phyloP scores from a whole-genome alignment of 1,140 invertebrate species.

The Solen grandis region DNA sequence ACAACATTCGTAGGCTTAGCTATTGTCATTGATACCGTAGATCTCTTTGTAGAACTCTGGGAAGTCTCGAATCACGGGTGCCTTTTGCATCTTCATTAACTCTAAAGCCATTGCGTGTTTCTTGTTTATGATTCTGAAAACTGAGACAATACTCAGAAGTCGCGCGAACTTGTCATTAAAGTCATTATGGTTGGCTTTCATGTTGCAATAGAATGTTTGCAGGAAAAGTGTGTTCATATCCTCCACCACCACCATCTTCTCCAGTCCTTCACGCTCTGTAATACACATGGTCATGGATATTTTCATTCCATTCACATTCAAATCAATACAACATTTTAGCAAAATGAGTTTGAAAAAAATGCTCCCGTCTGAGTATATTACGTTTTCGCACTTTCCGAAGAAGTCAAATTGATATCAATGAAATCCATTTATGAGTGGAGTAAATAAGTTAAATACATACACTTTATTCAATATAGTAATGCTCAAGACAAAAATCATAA shows the following conservation, averaged over 20 bases:
- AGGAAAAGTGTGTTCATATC: constrained; percentile 73
- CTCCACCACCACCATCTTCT: constrained; percentile 66
- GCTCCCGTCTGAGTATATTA: too few species aligned
- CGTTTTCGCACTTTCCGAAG: too few species aligned
- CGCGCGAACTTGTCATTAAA: constrained; percentile 67
- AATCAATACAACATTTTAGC: too few species aligned
- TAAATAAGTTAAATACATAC: too few species aligned
- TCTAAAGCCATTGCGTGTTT: constrained; percentile 72
- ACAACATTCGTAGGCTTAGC: neutral
- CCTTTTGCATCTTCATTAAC: constrained; percentile 75
- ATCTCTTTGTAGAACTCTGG: constrained; percentile 76
- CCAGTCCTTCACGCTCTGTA: constrained; percentile 70
- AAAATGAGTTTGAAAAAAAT: too few species aligned
- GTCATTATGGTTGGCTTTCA: constrained; percentile 72
- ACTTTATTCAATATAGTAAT: too few species aligned
- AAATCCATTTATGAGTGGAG: too few species aligned
- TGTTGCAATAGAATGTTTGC: constrained; percentile 70
- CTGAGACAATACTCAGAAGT: constrained; percentile 64
- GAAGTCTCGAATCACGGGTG: constrained; percentile 66
- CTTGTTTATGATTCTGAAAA: constrained; percentile 71
- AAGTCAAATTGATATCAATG: too few species aligned
- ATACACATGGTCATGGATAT: too few species aligned
- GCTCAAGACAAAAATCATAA: too few species aligned
- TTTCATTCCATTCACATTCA: too few species aligned
- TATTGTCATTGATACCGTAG: constrained; percentile 57